These are phyloP conservation scores for Mesembrinibis cayennensis DNA, from an alignment of 2,113 vertebrate species.

Conservation along the genomic window DNA sequence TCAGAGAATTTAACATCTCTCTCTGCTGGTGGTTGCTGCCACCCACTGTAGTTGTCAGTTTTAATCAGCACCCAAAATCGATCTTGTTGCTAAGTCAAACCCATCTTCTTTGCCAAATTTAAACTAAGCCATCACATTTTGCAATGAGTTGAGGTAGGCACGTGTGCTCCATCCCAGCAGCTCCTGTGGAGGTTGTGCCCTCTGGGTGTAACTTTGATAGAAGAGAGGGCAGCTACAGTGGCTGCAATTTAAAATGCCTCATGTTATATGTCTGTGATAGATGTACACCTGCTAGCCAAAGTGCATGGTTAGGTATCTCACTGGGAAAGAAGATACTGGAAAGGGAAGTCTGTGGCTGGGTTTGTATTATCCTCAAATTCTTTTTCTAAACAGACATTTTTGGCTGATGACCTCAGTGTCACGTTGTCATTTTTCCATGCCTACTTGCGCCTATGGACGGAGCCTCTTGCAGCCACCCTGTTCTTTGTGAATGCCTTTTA, in stretches of 20 bases:
- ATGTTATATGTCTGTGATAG: rapidly evolving
- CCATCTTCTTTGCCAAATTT: not conserved
- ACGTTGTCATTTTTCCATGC: not conserved
- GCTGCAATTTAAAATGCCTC: not conserved
- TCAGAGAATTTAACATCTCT: not conserved
- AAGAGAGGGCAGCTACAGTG: not conserved
- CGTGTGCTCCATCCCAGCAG: not conserved
- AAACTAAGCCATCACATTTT: not conserved
- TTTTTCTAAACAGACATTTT: not conserved
- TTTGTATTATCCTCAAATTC: not conserved
- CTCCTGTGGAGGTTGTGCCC: not conserved
- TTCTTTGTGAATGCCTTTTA: not conserved
- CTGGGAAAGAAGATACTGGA: not conserved
- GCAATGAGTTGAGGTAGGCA: not conserved
- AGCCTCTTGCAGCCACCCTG: not conserved
- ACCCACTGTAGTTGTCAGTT: not conserved
- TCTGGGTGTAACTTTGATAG: not conserved
- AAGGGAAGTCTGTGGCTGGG: not conserved
- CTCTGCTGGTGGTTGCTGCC: not conserved
- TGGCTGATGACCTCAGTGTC: not conserved
- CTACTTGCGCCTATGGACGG: not conserved
- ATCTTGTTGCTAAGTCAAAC: not conserved
- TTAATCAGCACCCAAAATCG: not conserved
- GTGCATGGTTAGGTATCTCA: not conserved
- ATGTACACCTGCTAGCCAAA: not conserved